Evolutionary conservation across 1,140 invertebrate species (phyloP), one percentile per base, ranked within the genome.

Genomic region (Rhynchophorus ferrugineus): DNA sequence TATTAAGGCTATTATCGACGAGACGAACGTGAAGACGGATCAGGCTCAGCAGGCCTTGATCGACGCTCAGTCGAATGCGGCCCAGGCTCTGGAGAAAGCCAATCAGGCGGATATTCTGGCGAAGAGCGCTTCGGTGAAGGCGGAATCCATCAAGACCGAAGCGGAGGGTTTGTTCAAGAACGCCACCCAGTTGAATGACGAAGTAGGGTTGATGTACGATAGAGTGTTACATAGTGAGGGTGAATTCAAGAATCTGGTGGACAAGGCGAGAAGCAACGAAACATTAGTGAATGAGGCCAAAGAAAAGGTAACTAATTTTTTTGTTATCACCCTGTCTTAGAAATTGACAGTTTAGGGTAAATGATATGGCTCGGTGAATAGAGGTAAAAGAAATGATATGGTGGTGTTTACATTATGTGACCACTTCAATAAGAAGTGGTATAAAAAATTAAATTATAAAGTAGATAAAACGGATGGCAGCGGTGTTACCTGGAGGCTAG

Each of bases 31-130:
- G 0, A 78, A 81, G 61, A 80, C 84, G 1, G 69, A 77, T 22
- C 78, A 83, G 29, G 89, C 91, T 0, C 72, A 84, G 29, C 71
- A 81, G 37, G 84, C 90, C 9, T 65, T 94, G 2, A 74, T 70
- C 22, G 82, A 79, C 0, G 91, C 92, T 0, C 84, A 89, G 61
- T 72, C 75, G 38, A 86, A 90, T 64, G 92, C 91, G 0, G 77
- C 81, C 17, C 75, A 78, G 37, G 88, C 93, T 1, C 78, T 83
- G 38, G 72, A 81, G 52, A 80, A 85, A 56, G 92, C 92, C 0
- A 76, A 84, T 60, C 72, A 83, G 44, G 92, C 93, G 0, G 71
- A 78, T 24, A 79, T 83, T 60, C 73, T 77, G 61, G 83, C 84
- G 5, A 77, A 84, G 59, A 78, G 85, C 65, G 87, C 88, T 2